Evolutionary conservation across 2,888 invertebrate species (phyloP).

Genomic region (Thyatira batis): DNA sequence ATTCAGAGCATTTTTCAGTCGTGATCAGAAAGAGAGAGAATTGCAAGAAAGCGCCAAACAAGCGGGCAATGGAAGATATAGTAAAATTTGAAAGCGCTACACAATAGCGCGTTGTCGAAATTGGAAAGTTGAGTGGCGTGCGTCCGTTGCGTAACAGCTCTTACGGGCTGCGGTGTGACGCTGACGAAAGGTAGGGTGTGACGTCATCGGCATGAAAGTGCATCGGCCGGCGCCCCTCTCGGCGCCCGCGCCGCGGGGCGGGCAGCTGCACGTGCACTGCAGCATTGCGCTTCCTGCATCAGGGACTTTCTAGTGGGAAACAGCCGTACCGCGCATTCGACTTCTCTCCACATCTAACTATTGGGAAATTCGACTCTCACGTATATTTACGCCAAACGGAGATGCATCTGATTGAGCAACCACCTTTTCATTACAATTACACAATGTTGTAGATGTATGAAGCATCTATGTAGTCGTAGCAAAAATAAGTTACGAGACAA

Average conservation of each 20-base stretch:
- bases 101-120: constrained; percentile 82
- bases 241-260: constrained; percentile 35
- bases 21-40: constrained; percentile 69
- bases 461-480: neutral
- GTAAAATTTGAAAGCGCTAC: constrained; percentile 82
- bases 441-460: constrained; percentile 39
- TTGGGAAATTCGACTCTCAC: constrained; percentile 76
- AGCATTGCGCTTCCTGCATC: constrained; percentile 70
- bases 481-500: neutral
- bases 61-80: constrained; percentile 64
- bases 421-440: constrained; percentile 63
- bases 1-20: constrained; percentile 78
- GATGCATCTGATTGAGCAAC: constrained; percentile 78
- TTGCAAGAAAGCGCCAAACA: constrained; percentile 75
- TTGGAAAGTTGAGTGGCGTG: constrained; percentile 81
- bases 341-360: constrained; percentile 53
- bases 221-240: constrained; percentile 74
- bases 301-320: constrained; percentile 81
- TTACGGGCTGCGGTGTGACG: constrained; percentile 75
- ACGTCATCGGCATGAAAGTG: constrained; percentile 80
- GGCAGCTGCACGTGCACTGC: constrained; percentile 50
- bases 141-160: constrained; percentile 77
- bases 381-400: constrained; percentile 57
- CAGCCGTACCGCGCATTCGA: constrained; percentile 52
- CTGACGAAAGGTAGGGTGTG: constrained; percentile 77